Evolutionary conservation across 1,140 invertebrate genomes (phyloP), one percentile per base, ranked within the genome.

Genomic region (Bactericera cockerelli): DNA sequence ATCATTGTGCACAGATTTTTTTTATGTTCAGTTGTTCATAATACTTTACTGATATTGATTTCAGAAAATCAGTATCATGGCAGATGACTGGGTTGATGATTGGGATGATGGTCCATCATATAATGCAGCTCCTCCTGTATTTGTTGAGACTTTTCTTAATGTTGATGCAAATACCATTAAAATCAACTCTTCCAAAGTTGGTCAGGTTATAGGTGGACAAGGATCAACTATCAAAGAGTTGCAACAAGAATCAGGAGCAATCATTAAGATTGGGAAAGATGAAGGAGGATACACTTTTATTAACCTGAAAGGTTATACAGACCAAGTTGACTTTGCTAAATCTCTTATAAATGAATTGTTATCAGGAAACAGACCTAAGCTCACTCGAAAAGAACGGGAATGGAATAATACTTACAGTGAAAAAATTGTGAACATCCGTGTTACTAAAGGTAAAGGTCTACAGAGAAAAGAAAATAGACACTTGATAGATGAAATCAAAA

Each of bases 201-300:
- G 74, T 8, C 74, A 65, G 64, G 59, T 77, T 14, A 75, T 76
- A 56, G 87, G 86, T 0, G 80, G 75, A 70, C 81, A 82, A 33
- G 86, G 86, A 1, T 75, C 72, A 2, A 86, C 84, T 69, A 87
- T 89, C 16, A 76, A 75, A 64, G 83, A 87, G 65, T 65, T 90
- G 0, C 74, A 87, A 70, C 74, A 75, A 14, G 67, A 76, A 55
- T 80, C 75, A 65, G 75, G 74, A 2, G 75, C 79, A 22, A 71
- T 64, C 56, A 81, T 83, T 57, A 75, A 73, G 57, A 74, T 80
- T 49, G 42, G 42, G 8, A 21, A 58, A 24, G 13, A 6, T 8
- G 21, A 58, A 16, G 26, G 26, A 16, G 56, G 31, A 16, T 22
- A 58, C 36, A 31, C 26, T 16, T 38, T 21, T 19, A 39, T 56